phyloP scores from a whole-genome alignment of 2,113 vertebrate genomes.

The Upupa epops region DNA sequence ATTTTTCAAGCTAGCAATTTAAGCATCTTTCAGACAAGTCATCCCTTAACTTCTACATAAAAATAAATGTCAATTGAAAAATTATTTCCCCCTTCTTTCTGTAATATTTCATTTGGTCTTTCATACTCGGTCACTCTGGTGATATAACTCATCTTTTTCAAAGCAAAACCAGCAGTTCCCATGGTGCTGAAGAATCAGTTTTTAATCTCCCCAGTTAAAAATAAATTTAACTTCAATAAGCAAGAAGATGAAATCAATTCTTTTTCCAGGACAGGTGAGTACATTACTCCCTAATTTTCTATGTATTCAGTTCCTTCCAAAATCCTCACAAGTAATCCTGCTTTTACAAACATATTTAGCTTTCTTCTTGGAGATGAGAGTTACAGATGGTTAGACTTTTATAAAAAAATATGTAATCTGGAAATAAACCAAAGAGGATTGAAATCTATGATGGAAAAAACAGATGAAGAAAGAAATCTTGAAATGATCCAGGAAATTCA shows the following conservation, averaged over 20 bases:
- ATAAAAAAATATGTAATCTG: constrained; percentile 51
- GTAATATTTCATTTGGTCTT: neutral
- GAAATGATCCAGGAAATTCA: constrained; percentile 1
- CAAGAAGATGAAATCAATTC: neutral
- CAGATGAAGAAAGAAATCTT: constrained; percentile 12
- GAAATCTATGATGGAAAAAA: neutral
- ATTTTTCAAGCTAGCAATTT: neutral
- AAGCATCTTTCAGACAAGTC: neutral
- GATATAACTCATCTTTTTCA: neutral
- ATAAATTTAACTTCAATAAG: neutral
- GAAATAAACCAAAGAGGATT: constrained; percentile 54
- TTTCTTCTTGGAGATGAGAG: constrained; percentile 16
- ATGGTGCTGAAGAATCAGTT: constrained; percentile 1
- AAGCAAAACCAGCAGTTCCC: neutral
- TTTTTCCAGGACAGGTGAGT: neutral
- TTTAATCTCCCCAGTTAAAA: constrained; percentile 36
- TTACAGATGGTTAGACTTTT: constrained; percentile 52
- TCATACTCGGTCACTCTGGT: neutral
- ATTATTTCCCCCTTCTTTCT: neutral
- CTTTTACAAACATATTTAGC: constrained; percentile 29
- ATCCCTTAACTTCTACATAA: neutral
- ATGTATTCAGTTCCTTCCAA: neutral
- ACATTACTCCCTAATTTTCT: neutral
- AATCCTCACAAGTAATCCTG: constrained; percentile 21
- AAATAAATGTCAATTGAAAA: neutral